Conservation (phyloP, 2,888 invertebrate species). For the Drosophila nr. perissopoda region DNA sequence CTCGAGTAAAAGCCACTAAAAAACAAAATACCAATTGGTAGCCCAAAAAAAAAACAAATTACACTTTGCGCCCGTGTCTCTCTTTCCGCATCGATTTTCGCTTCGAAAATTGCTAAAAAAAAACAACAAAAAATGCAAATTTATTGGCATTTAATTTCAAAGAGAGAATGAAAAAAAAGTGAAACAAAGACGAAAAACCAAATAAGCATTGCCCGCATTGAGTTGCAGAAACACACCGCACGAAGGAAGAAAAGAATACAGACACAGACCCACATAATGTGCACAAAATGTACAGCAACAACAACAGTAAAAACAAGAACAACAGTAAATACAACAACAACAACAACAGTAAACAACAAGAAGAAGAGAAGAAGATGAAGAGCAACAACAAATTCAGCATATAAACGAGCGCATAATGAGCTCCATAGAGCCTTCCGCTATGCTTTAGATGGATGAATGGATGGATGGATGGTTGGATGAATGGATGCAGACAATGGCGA, state of each 20-base stretch:
- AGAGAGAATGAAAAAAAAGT: constrained; percentile 19
- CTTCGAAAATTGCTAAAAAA: constrained; percentile 64
- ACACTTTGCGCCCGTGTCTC: constrained; percentile 47
- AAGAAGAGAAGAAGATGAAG: background rate
- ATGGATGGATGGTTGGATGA: constrained; percentile 9
- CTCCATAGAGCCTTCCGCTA: constrained; percentile 66
- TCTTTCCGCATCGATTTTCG: background rate
- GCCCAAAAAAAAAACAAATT: constrained; percentile 55
- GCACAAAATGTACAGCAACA: constrained; percentile 51
- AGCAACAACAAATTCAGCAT: constrained; percentile 78
- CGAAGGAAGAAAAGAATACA: constrained; percentile 13
- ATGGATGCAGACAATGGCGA: constrained; percentile 21
- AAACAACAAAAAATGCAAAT: constrained; percentile 62
- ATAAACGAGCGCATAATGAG: constrained; percentile 82
- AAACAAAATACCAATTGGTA: constrained; percentile 54
- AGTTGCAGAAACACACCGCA: constrained; percentile 36
- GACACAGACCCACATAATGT: constrained; percentile 69
- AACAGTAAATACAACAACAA: no score
- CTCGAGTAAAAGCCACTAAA: constrained; percentile 24
- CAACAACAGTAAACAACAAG: constrained; percentile 38
- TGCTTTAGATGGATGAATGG: constrained; percentile 26
- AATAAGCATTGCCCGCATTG: constrained; percentile 60
- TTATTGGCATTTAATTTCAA: constrained; percentile 78
- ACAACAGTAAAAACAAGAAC: constrained; percentile 19
- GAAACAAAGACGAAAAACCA: constrained; percentile 14